Conservation (phyloP, 2,113 vertebrate genomes). For the Myotis yumanensis region DNA sequence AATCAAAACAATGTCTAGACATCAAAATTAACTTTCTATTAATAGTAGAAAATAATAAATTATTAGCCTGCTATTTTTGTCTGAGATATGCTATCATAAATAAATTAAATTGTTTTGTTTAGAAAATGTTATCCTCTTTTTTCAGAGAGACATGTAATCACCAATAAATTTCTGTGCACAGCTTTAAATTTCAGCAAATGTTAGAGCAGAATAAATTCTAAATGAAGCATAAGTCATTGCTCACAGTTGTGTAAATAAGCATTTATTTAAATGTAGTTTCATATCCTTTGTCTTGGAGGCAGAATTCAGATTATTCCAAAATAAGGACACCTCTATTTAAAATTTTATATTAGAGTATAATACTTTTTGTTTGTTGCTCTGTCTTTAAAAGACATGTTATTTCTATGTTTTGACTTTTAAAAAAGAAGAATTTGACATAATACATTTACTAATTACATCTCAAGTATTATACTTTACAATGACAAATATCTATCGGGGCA, state of each 20-base stretch:
- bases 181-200: slow-evolving; percentile 80
- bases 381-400: neutral
- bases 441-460: neutral
- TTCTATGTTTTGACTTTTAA: neutral
- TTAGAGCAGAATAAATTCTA: slow-evolving; percentile 74
- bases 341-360: neutral
- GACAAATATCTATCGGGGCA: neutral
- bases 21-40: neutral
- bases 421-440: neutral
- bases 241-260: slow-evolving; percentile 78
- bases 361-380: neutral
- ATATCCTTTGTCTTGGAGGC: slow-evolving; percentile 54
- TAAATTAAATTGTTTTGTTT: slow-evolving; percentile 43
- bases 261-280: slow-evolving; percentile 79
- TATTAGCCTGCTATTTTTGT: neutral
- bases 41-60: neutral
- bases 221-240: slow-evolving; percentile 72
- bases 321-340: neutral
- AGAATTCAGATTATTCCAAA: slow-evolving; percentile 74
- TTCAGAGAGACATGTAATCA: slow-evolving; percentile 30
- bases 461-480: neutral
- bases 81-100: neutral
- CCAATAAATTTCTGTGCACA: neutral
- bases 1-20: neutral
- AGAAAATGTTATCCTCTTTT: slow-evolving; percentile 15